Conservation (phyloP, 1,140 invertebrate species). For the Gonioctena quinquepunctata region DNA sequence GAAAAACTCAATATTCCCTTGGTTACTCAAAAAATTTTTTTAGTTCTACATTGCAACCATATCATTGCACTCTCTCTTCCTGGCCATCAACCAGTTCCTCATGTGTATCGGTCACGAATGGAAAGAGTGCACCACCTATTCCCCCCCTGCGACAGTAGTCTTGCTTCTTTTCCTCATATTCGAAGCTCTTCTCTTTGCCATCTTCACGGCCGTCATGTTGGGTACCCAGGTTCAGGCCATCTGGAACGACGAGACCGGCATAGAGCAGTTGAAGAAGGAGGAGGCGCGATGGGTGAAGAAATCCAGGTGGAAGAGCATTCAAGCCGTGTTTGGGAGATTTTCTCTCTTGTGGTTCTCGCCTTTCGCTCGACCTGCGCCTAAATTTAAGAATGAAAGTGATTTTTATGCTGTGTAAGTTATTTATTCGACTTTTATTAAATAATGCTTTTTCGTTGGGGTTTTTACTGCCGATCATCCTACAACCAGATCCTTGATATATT, state of each 20-base stretch:
- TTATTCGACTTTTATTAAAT: conserved; percentile 18
- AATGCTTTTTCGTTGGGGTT: not conserved
- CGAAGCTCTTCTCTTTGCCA: conserved; percentile 95
- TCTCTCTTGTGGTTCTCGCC: conserved; percentile 93
- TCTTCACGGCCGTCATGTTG: conserved; percentile 98
- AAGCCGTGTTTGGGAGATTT: conserved; percentile 93
- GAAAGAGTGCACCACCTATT: conserved; percentile 90
- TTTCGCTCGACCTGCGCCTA: conserved; percentile 80
- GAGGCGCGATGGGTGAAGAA: conserved; percentile 89
- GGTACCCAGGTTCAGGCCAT: conserved; percentile 93
- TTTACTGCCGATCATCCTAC: too few relatives aligned
- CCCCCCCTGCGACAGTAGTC: conserved; percentile 94
- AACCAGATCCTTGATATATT: too few relatives aligned
- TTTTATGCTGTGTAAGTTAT: conserved; percentile 71
- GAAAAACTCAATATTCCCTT: too few relatives aligned
- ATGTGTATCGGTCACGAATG: conserved; percentile 93
- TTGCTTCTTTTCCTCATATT: conserved; percentile 94
- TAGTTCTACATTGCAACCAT: conserved; percentile 98
- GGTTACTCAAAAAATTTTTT: too few relatives aligned
- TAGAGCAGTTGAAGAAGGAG: conserved; percentile 94
- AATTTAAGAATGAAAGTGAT: conserved; percentile 74
- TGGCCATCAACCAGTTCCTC: conserved; percentile 92
- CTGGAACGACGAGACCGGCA: conserved; percentile 98
- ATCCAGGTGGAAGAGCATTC: conserved; percentile 90
- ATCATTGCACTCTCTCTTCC: conserved; percentile 90